Conservation (phyloP, 2,113 vertebrate genomes). For the Melozone crissalis region DNA sequence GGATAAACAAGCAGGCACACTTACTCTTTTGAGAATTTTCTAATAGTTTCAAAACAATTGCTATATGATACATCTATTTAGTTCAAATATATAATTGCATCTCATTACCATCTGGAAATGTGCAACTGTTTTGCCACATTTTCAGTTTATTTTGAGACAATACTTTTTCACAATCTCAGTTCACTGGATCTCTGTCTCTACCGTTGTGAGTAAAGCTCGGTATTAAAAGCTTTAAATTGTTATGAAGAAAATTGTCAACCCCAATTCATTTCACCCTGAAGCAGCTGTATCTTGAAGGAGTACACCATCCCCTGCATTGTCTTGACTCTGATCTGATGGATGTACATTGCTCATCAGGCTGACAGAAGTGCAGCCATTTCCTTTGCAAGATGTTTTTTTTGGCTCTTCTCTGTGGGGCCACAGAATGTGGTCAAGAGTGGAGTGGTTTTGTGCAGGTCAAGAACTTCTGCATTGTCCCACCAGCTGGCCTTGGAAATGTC, state of each 20-base stretch:
- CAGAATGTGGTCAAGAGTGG: not conserved
- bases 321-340: not conserved
- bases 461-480: not conserved
- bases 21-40: slow-evolving; percentile 20
- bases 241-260: not conserved
- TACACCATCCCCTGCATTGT: not conserved
- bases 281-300: not conserved
- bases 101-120: slow-evolving; percentile 6
- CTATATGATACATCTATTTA: not conserved
- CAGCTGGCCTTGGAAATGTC: not conserved
- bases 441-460: not conserved
- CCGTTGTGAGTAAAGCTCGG: not conserved
- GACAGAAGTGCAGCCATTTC: not conserved
- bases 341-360: not conserved
- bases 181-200: not conserved
- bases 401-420: not conserved
- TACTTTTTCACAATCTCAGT: not conserved
- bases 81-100: slow-evolving; percentile 27
- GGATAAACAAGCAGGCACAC: not conserved
- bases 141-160: not conserved
- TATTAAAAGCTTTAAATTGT: not conserved
- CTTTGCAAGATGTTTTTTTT: not conserved
- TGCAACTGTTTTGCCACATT: not conserved
- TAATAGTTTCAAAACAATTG: slow-evolving; percentile 38
- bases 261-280: not conserved